Evolutionary conservation across 1,140 invertebrate species (phyloP), one percentile per base, ranked within the genome.

Genomic region (Proctacanthus coquilletti): DNA sequence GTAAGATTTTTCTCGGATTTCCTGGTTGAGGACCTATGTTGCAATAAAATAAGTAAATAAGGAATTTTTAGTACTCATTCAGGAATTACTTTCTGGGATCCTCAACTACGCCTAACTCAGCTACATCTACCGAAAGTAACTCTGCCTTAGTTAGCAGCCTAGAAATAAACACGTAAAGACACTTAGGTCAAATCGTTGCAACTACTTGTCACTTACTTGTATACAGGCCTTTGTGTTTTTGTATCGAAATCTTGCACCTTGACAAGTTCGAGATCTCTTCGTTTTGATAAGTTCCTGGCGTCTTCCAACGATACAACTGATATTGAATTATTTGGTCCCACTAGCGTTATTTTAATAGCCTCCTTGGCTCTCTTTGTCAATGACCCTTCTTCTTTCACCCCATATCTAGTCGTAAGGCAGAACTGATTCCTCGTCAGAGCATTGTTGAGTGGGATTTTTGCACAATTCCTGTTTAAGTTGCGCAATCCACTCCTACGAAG

Each of bases 261-360:
- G 1, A 79, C 59, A 29, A 80, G 51, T 53, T 77, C 76, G 38
- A 79, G 60, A 30, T 73, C 68, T 47, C 72, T 60, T 17, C 71
- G 56, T 42, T 66, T 62, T 10, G 76, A 70, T 36, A 80, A 41
- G 54, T 65, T 75, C 41, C 72, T 61, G 1, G 76, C 76, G 50
- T 72, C 68, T 57, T 61, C 54, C 38, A 68, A 45, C 31, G 67
- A 64, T 8, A 60, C 65, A 19, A 68, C 61, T 41, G 48, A 60
- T 27, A 65, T 47, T 15, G 56, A 49, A 51, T 66, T 60, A 47
- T 68, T 66, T 34, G 58, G 44, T 32, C 51, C 52, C 31, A 70
- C 62, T 10, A 69, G 42, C 4, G 68, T 69, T 36, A 70, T 68
- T 48, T 65, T 64, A 1, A 25, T 18, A 3, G 21, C 13, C 13